phyloP scores from a whole-genome alignment of 2,113 vertebrate genomes.

The Pelmatolapia mariae region DNA sequence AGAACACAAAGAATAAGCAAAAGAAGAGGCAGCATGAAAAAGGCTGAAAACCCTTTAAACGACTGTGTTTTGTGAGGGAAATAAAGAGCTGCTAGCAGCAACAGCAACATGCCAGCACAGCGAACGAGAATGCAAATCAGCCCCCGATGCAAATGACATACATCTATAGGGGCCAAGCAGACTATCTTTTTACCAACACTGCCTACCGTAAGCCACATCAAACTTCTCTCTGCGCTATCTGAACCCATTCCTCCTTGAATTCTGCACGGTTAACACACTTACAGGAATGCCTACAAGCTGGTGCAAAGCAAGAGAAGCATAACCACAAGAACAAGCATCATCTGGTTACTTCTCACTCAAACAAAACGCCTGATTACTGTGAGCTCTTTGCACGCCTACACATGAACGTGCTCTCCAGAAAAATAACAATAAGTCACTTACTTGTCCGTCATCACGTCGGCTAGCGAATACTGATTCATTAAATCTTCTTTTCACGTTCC shows the following conservation, averaged over 20 bases:
- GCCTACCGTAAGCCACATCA: constrained; percentile 1
- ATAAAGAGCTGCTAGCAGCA: constrained; percentile 42
- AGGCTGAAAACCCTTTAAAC: constrained; percentile 27
- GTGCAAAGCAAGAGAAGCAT: not conserved
- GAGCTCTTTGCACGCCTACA: not conserved
- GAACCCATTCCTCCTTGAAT: not conserved
- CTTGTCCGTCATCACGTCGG: constrained; percentile 75
- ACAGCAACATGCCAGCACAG: constrained; percentile 54
- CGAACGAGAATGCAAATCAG: constrained; percentile 69
- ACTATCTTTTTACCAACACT: constrained; percentile 47
- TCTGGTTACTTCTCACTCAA: constrained; percentile 23
- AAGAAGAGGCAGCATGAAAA: not conserved
- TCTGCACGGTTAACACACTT: not conserved
- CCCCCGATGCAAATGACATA: constrained; percentile 62
- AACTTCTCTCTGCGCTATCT: constrained; percentile 14
- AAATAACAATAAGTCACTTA: constrained; percentile 54
- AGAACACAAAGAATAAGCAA: not conserved
- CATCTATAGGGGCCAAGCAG: constrained; percentile 49
- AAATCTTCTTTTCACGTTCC: constrained; percentile 44
- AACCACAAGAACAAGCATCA: constrained; percentile 17
- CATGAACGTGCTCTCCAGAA: not conserved
- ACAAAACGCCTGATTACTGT: constrained; percentile 14
- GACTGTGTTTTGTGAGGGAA: constrained; percentile 40
- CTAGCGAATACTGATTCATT: constrained; percentile 71
- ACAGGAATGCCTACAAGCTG: constrained; percentile 6